phyloP scores from a whole-genome alignment of 2,113 vertebrate genomes.

The Brienomyrus brachyistius region DNA sequence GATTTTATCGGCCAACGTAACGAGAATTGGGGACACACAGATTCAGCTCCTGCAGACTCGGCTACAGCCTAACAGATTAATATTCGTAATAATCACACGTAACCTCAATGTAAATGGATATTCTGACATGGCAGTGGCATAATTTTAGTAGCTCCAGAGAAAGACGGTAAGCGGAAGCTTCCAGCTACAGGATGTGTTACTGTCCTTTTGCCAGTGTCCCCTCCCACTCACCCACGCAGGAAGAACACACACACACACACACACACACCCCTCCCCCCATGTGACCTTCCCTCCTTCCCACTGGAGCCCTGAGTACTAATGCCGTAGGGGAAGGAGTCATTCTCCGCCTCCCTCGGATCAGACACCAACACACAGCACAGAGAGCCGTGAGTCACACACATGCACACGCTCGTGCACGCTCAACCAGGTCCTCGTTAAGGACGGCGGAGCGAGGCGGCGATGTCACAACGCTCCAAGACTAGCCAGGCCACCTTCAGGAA shows the following conservation, averaged over 20 bases:
- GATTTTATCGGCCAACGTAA: not conserved
- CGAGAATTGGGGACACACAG: not conserved
- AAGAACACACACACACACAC: conserved; percentile 24
- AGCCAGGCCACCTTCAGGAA: not conserved
- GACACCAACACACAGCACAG: conserved; percentile 41
- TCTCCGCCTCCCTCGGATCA: conserved; percentile 1
- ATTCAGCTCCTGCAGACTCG: no score
- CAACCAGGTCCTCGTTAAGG: not conserved
- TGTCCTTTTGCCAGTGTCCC: conserved; percentile 23
- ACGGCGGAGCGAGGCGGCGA: not conserved
- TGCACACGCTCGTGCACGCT: conserved; percentile 15
- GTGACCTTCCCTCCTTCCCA: not conserved
- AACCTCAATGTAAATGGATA: not conserved
- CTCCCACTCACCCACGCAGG: conserved; percentile 13
- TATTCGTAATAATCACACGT: not conserved
- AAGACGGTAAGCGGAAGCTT: not conserved
- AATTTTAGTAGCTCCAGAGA: conserved; percentile 34
- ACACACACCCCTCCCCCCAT: conserved; percentile 22
- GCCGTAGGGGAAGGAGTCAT: conserved; percentile 7
- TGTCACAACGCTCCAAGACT: not conserved
- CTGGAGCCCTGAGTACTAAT: conserved; percentile 24
- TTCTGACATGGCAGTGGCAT: conserved; percentile 25
- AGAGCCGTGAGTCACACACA: conserved; percentile 45
- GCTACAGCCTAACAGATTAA: not conserved
- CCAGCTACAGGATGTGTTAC: conserved; percentile 33